Conservation (phyloP, 1,140 invertebrate species). For the Idris sp. region DNA sequence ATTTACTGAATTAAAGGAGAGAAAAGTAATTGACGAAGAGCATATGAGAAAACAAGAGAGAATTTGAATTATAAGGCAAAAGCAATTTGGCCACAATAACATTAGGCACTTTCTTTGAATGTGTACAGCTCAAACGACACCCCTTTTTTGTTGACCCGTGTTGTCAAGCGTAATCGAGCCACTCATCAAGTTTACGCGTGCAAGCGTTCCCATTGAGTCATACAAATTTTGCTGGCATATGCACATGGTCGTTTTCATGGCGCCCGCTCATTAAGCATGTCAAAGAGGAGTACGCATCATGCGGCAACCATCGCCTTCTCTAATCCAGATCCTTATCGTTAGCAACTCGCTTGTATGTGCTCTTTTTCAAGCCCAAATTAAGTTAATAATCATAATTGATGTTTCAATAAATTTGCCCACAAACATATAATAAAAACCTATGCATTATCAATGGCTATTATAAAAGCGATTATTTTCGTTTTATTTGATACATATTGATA, state of each 20-base stretch:
- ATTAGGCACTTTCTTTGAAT: conserved; percentile 41
- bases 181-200: conserved; percentile 54
- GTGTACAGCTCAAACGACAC: conserved; percentile 11
- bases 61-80: conserved; percentile 15
- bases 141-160: conserved; percentile 47
- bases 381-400: conserved; percentile 10
- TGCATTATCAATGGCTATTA: no score
- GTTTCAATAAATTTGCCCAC: no score
- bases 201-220: conserved; percentile 62
- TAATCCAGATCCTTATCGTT: conserved; percentile 27
- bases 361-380: conserved; percentile 16
- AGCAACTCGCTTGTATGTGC: conserved; percentile 9
- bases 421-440: not conserved
- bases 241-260: conserved; percentile 34
- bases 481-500: no score
- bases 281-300: conserved; percentile 48
- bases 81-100: conserved; percentile 54
- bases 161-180: conserved; percentile 49
- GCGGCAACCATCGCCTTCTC: conserved; percentile 35
- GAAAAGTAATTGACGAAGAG: conserved; percentile 6
- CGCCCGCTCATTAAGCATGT: conserved; percentile 53
- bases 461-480: no score
- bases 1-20: not conserved
- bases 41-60: conserved; percentile 10
- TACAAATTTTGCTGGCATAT: conserved; percentile 56